Percentiles rank a stretch among this genome's conserved stretches.
phyloP scores from a whole-genome alignment of 2,888 invertebrate species.

The Lymantria monacha region DNA sequence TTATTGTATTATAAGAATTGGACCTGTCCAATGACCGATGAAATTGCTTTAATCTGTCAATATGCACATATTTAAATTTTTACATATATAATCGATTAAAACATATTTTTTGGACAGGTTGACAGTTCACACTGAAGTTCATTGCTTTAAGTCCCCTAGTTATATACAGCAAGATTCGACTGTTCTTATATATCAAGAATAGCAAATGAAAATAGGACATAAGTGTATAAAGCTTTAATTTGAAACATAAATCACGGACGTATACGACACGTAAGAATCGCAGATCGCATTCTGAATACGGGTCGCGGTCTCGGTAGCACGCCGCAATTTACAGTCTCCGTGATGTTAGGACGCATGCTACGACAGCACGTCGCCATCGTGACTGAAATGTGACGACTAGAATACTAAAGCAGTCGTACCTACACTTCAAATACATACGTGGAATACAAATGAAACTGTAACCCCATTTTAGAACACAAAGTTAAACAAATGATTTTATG shows the following conservation, averaged over 20 bases:
- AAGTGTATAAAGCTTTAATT: constrained; percentile 19
- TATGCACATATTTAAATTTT: too few species aligned
- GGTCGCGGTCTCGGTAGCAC: constrained; percentile 49
- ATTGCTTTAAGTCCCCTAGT: not conserved
- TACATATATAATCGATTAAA: too few species aligned
- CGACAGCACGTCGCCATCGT: constrained; percentile 36
- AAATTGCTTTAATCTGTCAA: too few species aligned
- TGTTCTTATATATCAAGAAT: not conserved
- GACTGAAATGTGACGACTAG: constrained; percentile 14
- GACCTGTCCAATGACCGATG: too few species aligned
- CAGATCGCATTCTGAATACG: constrained; percentile 56
- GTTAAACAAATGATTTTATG: not conserved
- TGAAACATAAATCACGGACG: constrained; percentile 20
- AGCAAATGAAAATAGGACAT: not conserved
- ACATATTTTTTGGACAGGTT: too few species aligned
- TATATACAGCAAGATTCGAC: not conserved
- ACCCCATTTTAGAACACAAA: constrained; percentile 5
- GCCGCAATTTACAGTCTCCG: constrained; percentile 68
- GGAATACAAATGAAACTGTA: constrained; percentile 9
- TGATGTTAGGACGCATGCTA: constrained; percentile 46
- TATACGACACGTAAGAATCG: constrained; percentile 13
- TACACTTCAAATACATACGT: constrained; percentile 6
- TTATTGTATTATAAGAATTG: too few species aligned
- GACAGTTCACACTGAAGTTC: too few species aligned
- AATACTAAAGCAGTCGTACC: constrained; percentile 24